Conservation (phyloP, 2,797 vertebrate species). For the Notolepis coatsorum region DNA sequence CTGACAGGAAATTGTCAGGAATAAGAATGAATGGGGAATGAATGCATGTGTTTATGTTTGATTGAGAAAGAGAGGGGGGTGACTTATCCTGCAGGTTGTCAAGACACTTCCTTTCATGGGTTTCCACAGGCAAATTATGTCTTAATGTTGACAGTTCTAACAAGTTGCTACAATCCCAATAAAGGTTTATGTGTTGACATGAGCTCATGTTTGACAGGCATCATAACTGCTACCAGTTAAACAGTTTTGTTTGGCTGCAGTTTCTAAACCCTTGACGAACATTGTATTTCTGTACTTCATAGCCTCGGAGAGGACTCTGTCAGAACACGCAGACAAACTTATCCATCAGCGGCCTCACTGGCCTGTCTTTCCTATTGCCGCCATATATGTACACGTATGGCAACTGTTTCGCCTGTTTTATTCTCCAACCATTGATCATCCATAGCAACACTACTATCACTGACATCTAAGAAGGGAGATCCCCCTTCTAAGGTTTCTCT, state of each 20-base stretch:
- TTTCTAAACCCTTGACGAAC: too few species aligned
- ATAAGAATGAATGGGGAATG: neutral
- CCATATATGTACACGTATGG: too few species aligned
- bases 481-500: too few species aligned
- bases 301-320: neutral
- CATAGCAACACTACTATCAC: too few species aligned
- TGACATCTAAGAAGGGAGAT: too few species aligned
- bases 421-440: too few species aligned
- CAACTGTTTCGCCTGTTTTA: too few species aligned
- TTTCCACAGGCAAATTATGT: conserved; percentile 11
- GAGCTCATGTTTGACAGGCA: neutral
- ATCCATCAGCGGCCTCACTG: too few species aligned
- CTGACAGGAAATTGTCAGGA: neutral
- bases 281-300: neutral
- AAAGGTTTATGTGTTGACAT: neutral
- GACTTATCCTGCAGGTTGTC: neutral
- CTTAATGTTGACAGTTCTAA: neutral
- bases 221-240: neutral
- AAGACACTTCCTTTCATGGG: neutral
- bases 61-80: neutral
- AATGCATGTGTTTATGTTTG: neutral
- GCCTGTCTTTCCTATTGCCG: too few species aligned
- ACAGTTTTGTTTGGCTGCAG: neutral
- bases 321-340: neutral
- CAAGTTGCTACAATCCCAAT: neutral